Conservation (phyloP, 2,888 invertebrate species). For the Parnassius orleans region DNA sequence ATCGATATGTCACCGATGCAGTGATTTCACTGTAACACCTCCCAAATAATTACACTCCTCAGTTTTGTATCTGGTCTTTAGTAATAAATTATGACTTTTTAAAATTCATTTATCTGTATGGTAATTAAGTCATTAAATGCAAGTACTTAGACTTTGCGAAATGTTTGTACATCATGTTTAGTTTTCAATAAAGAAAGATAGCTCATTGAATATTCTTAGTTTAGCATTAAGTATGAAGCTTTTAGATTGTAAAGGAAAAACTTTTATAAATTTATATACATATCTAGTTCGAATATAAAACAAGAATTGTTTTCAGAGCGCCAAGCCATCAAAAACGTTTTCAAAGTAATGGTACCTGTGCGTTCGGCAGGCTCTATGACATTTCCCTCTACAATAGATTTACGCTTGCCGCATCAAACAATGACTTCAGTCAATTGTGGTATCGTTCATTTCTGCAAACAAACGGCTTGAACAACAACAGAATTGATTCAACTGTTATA, state of each 20-base stretch:
- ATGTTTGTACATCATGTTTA: too few species aligned
- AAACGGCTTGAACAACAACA: slow-evolving; percentile 24
- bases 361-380: slow-evolving; percentile 22
- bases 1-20: too few species aligned
- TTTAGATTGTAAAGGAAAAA: not conserved
- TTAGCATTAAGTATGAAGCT: too few species aligned
- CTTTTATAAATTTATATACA: slow-evolving; percentile 15
- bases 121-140: too few species aligned
- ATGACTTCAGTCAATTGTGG: slow-evolving; percentile 44
- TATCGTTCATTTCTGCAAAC: slow-evolving; percentile 40
- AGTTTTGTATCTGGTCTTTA: too few species aligned
- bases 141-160: too few species aligned
- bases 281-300: slow-evolving; percentile 9
- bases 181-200: too few species aligned
- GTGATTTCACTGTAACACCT: too few species aligned
- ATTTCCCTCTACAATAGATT: slow-evolving; percentile 37
- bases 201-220: too few species aligned
- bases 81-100: too few species aligned
- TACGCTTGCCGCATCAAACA: slow-evolving; percentile 37
- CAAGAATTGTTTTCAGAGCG: slow-evolving; percentile 14
- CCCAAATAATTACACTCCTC: too few species aligned
- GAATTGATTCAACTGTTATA: slow-evolving; percentile 19
- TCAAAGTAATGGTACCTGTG: slow-evolving; percentile 16
- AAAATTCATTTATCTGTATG: too few species aligned
- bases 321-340: slow-evolving; percentile 4